A percentile compares a stretch with the other conserved stretches of the same genome.
Evolutionary conservation across 2,797 vertebrate species (phyloP).

Genomic region (Toxotes lorentzi): DNA sequence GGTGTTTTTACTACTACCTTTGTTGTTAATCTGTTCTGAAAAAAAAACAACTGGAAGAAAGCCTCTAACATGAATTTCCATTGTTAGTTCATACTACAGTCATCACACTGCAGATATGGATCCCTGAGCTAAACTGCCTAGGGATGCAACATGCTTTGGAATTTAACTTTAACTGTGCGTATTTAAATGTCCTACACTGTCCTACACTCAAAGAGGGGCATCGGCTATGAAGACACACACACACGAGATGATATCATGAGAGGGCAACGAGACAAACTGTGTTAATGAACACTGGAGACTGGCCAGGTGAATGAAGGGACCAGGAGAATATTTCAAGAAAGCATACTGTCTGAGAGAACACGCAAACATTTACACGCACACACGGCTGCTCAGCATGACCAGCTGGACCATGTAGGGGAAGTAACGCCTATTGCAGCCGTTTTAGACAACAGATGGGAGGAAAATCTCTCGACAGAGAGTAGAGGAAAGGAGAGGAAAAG

Average conservation of each 20-base stretch:
- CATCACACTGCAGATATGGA: neutral
- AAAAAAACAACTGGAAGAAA: conserved; percentile 25
- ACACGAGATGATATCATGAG: neutral
- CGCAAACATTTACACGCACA: conserved; percentile 49
- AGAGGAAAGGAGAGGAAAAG: conserved; percentile 56
- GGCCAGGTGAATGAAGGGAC: conserved; percentile 57
- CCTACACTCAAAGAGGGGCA: conserved; percentile 1
- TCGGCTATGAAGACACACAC: neutral
- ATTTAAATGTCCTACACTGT: neutral
- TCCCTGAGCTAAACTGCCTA: neutral
- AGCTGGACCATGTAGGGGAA: conserved; percentile 83
- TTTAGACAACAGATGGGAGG: conserved; percentile 89
- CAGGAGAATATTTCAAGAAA: conserved; percentile 54
- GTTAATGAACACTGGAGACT: conserved; percentile 22
- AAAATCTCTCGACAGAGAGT: conserved; percentile 58
- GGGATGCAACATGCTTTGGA: neutral
- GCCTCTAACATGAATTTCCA: conserved; percentile 16
- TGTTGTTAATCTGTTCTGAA: conserved; percentile 45
- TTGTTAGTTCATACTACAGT: conserved; percentile 3
- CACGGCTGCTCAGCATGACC: conserved; percentile 82
- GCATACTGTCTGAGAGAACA: conserved; percentile 50
- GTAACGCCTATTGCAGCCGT: conserved; percentile 87
- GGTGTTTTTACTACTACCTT: conserved; percentile 38
- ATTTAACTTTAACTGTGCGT: neutral
- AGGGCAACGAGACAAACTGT: conserved; percentile 10